A percentile compares a stretch with the other conserved stretches of the same genome.
Evolutionary conservation across 2,797 vertebrate genomes (phyloP).

Genomic region (Labeo calbasu): DNA sequence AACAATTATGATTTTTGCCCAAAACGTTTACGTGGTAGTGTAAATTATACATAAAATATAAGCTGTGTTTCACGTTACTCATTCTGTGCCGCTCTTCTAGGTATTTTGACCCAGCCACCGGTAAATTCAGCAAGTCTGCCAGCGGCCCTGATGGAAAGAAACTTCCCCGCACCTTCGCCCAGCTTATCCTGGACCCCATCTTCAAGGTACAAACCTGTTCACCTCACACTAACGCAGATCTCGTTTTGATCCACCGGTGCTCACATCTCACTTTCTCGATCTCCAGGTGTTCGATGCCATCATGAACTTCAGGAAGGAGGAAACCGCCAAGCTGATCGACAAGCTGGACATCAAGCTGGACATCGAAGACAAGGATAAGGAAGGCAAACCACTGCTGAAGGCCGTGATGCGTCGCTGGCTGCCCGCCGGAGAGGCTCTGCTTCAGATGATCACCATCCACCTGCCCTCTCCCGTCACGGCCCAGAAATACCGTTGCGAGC

Average conservation of each 20-base stretch:
- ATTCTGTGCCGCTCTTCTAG: constrained; percentile 60
- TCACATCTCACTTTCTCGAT: background rate
- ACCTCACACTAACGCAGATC: too few species aligned
- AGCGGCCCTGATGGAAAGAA: constrained; percentile 80
- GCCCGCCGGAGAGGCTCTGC: constrained; percentile 91
- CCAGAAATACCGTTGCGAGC: constrained; percentile 93
- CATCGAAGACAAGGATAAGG: constrained; percentile 89
- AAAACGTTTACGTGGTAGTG: too few species aligned
- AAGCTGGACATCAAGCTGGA: constrained; percentile 95
- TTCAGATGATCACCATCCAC: constrained; percentile 98
- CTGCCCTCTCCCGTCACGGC: constrained; percentile 94
- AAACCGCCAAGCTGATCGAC: constrained; percentile 86
- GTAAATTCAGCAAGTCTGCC: constrained; percentile 86
- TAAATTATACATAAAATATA: too few species aligned
- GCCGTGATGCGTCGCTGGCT: constrained; percentile 98
- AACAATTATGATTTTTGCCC: too few species aligned
- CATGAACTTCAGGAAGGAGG: constrained; percentile 95
- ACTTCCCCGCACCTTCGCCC: constrained; percentile 86
- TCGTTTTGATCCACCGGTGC: background rate
- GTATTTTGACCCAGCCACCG: constrained; percentile 82
- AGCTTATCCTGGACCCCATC: constrained; percentile 88
- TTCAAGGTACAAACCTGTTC: background rate
- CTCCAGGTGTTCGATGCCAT: constrained; percentile 75
- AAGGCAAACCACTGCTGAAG: constrained; percentile 93
- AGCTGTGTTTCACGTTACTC: background rate